Conservation (phyloP, 37 sponge, comb jelly and placozoan genomes). For the Tethya wilhelma region DNA sequence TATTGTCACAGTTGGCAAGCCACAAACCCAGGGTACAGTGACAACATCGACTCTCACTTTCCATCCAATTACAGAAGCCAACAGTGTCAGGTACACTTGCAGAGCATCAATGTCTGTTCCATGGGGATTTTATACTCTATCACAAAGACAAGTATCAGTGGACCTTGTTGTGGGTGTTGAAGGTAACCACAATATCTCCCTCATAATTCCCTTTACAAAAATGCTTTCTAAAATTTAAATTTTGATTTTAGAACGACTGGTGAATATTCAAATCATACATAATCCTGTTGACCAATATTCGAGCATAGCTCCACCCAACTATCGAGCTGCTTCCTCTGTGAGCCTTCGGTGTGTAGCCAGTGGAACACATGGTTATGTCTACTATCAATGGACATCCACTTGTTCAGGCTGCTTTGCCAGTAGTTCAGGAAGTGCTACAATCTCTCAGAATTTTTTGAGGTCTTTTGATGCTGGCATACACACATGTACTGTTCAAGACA, state of each 20-base stretch:
- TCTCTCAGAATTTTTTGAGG: not conserved
- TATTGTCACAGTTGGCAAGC: too few relatives aligned
- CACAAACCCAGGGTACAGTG: too few relatives aligned
- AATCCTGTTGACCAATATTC: not conserved
- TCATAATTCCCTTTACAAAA: too few relatives aligned
- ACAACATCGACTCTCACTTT: too few relatives aligned
- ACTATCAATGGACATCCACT: slow-evolving; percentile 14
- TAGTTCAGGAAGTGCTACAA: not conserved
- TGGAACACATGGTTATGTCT: not conserved
- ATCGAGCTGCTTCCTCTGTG: slow-evolving; percentile 9
- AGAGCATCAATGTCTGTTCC: too few relatives aligned
- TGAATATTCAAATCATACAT: not conserved
- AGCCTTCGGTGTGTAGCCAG: not conserved
- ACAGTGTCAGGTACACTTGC: too few relatives aligned
- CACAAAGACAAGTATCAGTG: too few relatives aligned
- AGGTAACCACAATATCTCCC: too few relatives aligned
- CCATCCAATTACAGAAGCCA: too few relatives aligned
- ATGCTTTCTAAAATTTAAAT: not conserved
- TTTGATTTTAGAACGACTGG: not conserved
- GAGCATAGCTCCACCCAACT: slow-evolving; percentile 6
- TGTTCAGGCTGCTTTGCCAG: slow-evolving; percentile 6
- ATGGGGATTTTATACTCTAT: too few relatives aligned
- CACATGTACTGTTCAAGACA: slow-evolving; percentile 9
- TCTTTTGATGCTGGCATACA: slow-evolving; percentile 3
- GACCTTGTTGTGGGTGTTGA: too few relatives aligned